Percentiles rank a stretch among this genome's conserved stretches.
These are phyloP conservation scores for Crax fasciolata DNA, from an alignment of 2,797 vertebrate species.

Conservation along the genomic window DNA sequence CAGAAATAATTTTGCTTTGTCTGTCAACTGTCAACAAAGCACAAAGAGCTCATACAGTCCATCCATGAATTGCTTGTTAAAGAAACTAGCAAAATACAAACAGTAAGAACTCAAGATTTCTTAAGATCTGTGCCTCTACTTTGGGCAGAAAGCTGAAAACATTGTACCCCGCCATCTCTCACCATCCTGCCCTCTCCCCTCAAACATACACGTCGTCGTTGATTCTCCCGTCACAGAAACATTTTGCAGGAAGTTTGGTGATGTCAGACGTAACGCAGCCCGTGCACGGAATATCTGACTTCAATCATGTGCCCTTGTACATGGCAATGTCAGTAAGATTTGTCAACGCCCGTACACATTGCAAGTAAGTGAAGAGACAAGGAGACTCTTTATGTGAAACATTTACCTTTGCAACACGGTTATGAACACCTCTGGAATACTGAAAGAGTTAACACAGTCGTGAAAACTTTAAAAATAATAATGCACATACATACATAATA, in stretches of 20 bases:
- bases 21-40: constrained; percentile 79
- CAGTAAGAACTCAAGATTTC: constrained; percentile 62
- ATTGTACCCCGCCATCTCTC: not conserved
- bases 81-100: constrained; percentile 68
- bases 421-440: not conserved
- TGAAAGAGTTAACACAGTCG: not conserved
- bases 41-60: constrained; percentile 78
- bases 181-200: not conserved
- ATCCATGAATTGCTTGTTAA: constrained; percentile 66
- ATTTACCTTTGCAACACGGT: not conserved
- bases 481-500: not conserved
- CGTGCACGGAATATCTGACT: not conserved
- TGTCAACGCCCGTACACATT: constrained; percentile 18
- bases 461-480: not conserved
- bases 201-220: not conserved
- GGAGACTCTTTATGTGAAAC: not conserved
- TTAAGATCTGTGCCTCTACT: constrained; percentile 29
- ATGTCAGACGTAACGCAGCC: constrained; percentile 26
- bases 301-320: not conserved
- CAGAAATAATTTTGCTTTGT: constrained; percentile 80
- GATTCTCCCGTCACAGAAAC: constrained; percentile 21
- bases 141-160: constrained; percentile 61
- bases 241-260: constrained; percentile 42
- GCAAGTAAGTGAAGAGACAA: constrained; percentile 35
- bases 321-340: not conserved